Evolutionary conservation across 2,113 vertebrate species (phyloP), one percentile per base, ranked within the genome.

Genomic region (Todiramphus chloris): DNA sequence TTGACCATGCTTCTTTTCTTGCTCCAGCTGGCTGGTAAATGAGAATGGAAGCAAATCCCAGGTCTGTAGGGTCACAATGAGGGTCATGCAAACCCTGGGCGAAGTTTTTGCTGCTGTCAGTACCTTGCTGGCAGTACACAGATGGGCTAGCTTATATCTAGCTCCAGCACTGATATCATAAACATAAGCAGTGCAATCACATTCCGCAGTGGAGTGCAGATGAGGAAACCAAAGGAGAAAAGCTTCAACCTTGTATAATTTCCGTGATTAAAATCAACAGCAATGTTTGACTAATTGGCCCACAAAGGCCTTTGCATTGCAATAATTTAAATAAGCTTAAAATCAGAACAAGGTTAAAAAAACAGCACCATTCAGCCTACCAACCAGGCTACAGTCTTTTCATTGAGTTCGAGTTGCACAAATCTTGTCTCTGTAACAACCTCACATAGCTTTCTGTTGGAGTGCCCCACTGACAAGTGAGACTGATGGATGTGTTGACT

Each of bases 231-330:
- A 89, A 96, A 88, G 68, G 70, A 93, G 76, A 86, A 92, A 78
- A 93, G 51, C 66, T 93, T 88, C 76, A 83, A 76, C 79, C 73
- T 92, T 93, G 74, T 92, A 55, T 77, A 93, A 96, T 96, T 96
- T 96, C 94, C 93, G 56, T 96, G 79, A 96, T 96, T 96, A 96
- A 97, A 96, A 96, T 96, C 93, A 96, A 90, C 90, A 94, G 78
- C 64, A 70, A n/a, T 74, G 76, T 96, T 96, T 95, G 72, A 94
- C 88, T 97, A 96, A 96, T 97, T 96, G 87, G 87, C 70, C 92
- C 86, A 95, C 90, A 83, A 94, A 96, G 89, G 92, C 85, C 86
- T 95, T 95, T 91, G 77, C 92, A 92, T 16, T 81, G 76, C 44
- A 78, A 41, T 87, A 58, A 96, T 90, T 95, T 87, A 87, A 94